Evolutionary conservation across 2,113 vertebrate species (phyloP), one percentile per base, ranked within the genome.

Genomic region (Grus americana): DNA sequence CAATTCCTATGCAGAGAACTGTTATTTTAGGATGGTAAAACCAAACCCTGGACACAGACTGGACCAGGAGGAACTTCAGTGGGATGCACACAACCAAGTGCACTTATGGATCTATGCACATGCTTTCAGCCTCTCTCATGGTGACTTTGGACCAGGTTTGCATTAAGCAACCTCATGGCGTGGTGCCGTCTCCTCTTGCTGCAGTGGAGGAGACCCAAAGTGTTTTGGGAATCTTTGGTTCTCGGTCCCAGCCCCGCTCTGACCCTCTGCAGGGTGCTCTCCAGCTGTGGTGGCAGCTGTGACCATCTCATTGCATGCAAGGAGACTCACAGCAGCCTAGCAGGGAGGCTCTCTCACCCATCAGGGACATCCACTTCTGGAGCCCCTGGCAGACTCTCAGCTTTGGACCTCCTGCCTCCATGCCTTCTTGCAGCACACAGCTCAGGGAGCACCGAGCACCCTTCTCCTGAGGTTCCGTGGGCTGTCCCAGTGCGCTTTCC

Each of bases 401-500:
- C 24, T 46, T 66, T 71, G 57, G 16, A 23, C 26, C 8, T 32
- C 24, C 36, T 66, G 26, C 36, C 16, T 44, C n/a, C 30, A 26
- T 17, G 14, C 38, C 30, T 62, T 22, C 63, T 81, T 68, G 47
- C 38, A 78, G 38, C 34, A 38, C n/a, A 11, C 0, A 4, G 30
- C 42, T 55, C 34, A 46, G 62, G 78, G 18, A 72, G 21, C 3
- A 1, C 32, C 12, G 5, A 72, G 16, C 12, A 46, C 29, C 17
- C n/a, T 47, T 36, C 52, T 57, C 49, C 36, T 5, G 0, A 0
- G 0, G 23, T 17, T 14, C 7, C 14, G 26, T 63, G n/a, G n/a
- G 6, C 19, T 68, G 40, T 47, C 30, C 80, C 50, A 54, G 61
- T 40, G 27, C 5, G 0, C 21, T 12, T 15, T 67, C 12, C 4